phyloP scores from a whole-genome alignment of 2,797 vertebrate species.

The Chiloscyllium punctatum region DNA sequence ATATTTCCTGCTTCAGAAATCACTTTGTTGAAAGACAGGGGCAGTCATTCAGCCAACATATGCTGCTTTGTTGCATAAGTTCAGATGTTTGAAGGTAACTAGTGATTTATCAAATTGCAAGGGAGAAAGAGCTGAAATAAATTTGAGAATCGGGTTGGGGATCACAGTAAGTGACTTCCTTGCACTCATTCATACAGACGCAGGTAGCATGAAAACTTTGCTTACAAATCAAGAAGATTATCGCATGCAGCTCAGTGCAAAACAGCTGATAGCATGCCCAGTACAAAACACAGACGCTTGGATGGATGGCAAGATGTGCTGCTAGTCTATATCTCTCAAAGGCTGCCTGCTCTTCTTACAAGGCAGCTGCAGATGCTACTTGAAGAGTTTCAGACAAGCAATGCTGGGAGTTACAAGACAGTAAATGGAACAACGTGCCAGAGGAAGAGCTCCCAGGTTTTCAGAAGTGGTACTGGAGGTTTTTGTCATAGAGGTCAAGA shows the following conservation, averaged over 20 bases:
- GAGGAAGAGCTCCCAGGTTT: no score
- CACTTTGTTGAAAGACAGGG: background rate
- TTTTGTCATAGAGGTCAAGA: no score
- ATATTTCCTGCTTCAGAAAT: background rate
- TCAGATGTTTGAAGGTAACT: background rate
- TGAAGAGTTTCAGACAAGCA: no score
- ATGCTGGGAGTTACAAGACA: no score
- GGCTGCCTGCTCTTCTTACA: background rate
- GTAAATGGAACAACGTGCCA: no score
- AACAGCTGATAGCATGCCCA: background rate
- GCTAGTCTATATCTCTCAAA: background rate
- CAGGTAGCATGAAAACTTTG: background rate
- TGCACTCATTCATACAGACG: background rate
- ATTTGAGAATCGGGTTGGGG: background rate
- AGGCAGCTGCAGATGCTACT: background rate
- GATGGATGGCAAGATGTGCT: background rate
- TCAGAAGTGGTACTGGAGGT: no score
- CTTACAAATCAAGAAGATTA: background rate
- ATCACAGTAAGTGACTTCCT: background rate
- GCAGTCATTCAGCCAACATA: no score
- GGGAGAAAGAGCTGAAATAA: background rate
- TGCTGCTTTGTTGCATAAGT: background rate
- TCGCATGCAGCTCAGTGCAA: background rate
- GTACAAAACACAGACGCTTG: background rate
- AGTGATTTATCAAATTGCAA: background rate